phyloP scores from a whole-genome alignment of 2,797 vertebrate species.

The Cheracebus regulus region DNA sequence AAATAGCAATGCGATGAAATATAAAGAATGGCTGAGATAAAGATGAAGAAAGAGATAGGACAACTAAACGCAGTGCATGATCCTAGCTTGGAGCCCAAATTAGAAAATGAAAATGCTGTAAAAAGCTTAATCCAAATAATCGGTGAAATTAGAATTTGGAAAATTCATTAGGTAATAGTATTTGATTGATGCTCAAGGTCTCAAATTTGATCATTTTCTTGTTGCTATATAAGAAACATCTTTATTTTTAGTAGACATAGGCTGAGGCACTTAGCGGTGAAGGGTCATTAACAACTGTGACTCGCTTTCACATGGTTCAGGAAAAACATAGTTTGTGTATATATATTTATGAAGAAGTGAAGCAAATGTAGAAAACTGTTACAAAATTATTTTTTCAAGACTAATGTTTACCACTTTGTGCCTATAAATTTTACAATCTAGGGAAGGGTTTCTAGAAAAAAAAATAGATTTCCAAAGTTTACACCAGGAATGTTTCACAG shows the following conservation, averaged over 20 bases:
- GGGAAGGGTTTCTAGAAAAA: background rate
- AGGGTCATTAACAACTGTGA: background rate
- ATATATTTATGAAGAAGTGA: slow-evolving; percentile 21
- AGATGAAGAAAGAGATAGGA: background rate
- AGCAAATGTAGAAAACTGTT: background rate
- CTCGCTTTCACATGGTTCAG: background rate
- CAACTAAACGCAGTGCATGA: background rate
- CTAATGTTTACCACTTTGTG: background rate
- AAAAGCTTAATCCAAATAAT: background rate
- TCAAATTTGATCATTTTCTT: slow-evolving; percentile 42
- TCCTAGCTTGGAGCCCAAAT: background rate
- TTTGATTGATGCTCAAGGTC: slow-evolving; percentile 19
- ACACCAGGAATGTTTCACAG: background rate
- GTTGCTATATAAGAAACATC: background rate
- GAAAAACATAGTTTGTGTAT: background rate
- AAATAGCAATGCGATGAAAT: background rate
- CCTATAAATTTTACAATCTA: background rate
- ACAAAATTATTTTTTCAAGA: slow-evolving; percentile 30
- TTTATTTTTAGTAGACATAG: slow-evolving; percentile 1
- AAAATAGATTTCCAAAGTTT: slow-evolving; percentile 31
- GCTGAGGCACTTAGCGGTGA: background rate
- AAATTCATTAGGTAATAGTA: background rate
- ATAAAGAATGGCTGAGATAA: background rate
- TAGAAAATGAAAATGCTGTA: background rate
- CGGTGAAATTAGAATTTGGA: slow-evolving; percentile 13